phyloP scores from a whole-genome alignment of 2,113 vertebrate genomes.

The Polypterus bichir region DNA sequence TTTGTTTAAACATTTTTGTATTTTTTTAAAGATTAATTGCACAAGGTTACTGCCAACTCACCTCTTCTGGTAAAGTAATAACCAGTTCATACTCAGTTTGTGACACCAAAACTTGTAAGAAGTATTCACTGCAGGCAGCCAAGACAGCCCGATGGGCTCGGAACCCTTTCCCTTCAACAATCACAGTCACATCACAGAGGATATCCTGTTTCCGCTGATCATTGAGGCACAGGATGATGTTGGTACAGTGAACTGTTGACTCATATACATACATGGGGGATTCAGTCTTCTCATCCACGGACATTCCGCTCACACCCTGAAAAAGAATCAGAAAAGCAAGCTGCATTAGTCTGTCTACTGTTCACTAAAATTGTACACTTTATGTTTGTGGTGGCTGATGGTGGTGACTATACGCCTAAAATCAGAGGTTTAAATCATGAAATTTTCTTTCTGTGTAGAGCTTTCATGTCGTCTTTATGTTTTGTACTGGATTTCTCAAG shows the following conservation, averaged over 20 bases:
- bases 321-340: slow-evolving; percentile 45
- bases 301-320: slow-evolving; percentile 98
- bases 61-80: slow-evolving; percentile 92
- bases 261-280: slow-evolving; percentile 99
- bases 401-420: too few relatives aligned
- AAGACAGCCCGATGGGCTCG: slow-evolving; percentile 92
- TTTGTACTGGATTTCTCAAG: too few relatives aligned
- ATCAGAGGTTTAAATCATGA: too few relatives aligned
- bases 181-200: slow-evolving; percentile 96
- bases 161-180: slow-evolving; percentile 94
- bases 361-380: too few relatives aligned
- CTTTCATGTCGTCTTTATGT: too few relatives aligned
- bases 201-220: slow-evolving; percentile 97
- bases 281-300: slow-evolving; percentile 98
- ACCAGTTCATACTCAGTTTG: slow-evolving; percentile 87
- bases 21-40: too few relatives aligned
- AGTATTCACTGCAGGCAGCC: slow-evolving; percentile 96
- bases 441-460: too few relatives aligned
- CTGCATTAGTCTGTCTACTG: background rate
- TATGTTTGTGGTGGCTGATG: too few relatives aligned
- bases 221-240: slow-evolving; percentile 98
- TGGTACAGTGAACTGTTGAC: slow-evolving; percentile 97
- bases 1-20: too few relatives aligned
- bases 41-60: slow-evolving; percentile 30
- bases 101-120: slow-evolving; percentile 86